Conservation (phyloP, 92 coral and sea anemone species). For the Palythoa caribaeorum region DNA sequence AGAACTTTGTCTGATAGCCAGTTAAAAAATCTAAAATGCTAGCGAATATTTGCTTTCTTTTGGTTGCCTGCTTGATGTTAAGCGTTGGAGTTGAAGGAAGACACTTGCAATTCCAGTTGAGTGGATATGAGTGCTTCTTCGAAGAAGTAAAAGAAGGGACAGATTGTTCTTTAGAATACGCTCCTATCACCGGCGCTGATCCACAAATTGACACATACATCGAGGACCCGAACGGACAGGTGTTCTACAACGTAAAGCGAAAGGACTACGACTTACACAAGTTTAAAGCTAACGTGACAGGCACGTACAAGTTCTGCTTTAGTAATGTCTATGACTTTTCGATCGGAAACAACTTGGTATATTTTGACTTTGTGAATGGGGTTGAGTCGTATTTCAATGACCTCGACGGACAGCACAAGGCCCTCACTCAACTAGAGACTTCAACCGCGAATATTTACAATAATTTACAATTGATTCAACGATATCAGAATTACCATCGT, state of each 20-base stretch:
- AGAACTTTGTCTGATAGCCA: not conserved
- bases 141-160: conserved; percentile 88
- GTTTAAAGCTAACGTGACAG: conserved; percentile 74
- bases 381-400: conserved; percentile 67
- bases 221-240: conserved; percentile 84
- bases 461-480: conserved; percentile 81
- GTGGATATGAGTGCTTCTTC: conserved; percentile 96
- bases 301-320: conserved; percentile 93
- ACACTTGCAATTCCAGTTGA: conserved; percentile 94
- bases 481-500: conserved; percentile 75
- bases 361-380: conserved; percentile 94
- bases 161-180: conserved; percentile 92
- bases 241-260: conserved; percentile 83
- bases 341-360: conserved; percentile 93
- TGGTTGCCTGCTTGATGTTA: conserved; percentile 20
- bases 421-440: conserved; percentile 92
- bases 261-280: conserved; percentile 95
- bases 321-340: conserved; percentile 94
- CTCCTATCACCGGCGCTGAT: conserved; percentile 95
- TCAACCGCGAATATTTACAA: conserved; percentile 84
- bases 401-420: conserved; percentile 67
- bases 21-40: conserved; percentile 6
- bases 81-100: conserved; percentile 61
- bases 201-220: conserved; percentile 88
- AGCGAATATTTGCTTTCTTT: conserved; percentile 2